A percentile compares a stretch with the other conserved stretches of the same genome.
Evolutionary conservation across 2,888 invertebrate species (phyloP).

Genomic region (Pheosia gnoma): DNA sequence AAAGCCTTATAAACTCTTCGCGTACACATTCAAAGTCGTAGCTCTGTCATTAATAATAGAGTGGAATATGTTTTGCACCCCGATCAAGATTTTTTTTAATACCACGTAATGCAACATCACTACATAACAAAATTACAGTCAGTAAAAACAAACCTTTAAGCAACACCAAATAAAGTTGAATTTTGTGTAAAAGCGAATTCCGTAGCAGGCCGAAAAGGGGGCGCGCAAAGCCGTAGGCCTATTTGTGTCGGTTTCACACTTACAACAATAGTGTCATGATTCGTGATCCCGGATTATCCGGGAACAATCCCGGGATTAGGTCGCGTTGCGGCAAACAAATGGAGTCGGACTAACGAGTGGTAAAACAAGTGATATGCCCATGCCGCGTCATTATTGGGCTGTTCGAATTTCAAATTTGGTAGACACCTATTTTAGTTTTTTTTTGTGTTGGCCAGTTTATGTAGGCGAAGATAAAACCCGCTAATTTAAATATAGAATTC

Average conservation of each 20-base stretch:
- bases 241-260: slow-evolving; percentile 84
- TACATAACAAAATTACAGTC: slow-evolving; percentile 15
- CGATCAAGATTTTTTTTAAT: slow-evolving; percentile 46
- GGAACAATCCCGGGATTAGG: slow-evolving; percentile 77
- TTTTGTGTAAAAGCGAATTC: slow-evolving; percentile 25
- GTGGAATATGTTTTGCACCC: slow-evolving; percentile 11
- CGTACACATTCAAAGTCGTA: slow-evolving; percentile 23
- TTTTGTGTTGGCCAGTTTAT: slow-evolving; percentile 30
- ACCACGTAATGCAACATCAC: slow-evolving; percentile 51
- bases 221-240: slow-evolving; percentile 65
- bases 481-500: too few relatives aligned
- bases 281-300: slow-evolving; percentile 82
- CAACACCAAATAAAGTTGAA: accelerated
- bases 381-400: slow-evolving; percentile 63
- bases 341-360: slow-evolving; percentile 69
- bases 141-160: slow-evolving; percentile 31
- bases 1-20: slow-evolving; percentile 27
- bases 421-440: slow-evolving; percentile 30
- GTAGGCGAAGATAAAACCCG: too few relatives aligned
- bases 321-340: slow-evolving; percentile 81
- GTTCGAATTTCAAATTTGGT: slow-evolving; percentile 65
- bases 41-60: slow-evolving; percentile 9
- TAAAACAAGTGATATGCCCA: slow-evolving; percentile 63
- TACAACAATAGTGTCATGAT: slow-evolving; percentile 85
- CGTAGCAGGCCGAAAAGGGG: slow-evolving; percentile 24